Percentiles rank a stretch among this genome's conserved stretches.
Evolutionary conservation across 1,140 invertebrate species (phyloP).

Genomic region (Andrena cerasifolii): DNA sequence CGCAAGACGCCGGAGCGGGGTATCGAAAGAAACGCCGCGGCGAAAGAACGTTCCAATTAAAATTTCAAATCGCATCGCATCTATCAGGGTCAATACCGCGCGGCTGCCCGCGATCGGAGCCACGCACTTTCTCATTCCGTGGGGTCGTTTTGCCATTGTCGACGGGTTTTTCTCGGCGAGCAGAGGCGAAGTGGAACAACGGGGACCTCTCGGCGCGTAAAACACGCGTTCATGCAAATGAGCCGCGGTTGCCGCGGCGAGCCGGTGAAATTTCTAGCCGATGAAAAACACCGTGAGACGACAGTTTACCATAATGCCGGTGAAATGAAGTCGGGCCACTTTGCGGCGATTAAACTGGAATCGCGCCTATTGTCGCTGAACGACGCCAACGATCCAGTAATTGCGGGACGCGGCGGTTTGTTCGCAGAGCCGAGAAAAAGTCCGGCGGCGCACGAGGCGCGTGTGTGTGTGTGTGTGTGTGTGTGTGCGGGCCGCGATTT

Average conservation of each 20-base stretch:
- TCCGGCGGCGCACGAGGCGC: no score
- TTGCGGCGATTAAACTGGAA: neutral
- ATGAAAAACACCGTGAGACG: no score
- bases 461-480: neutral
- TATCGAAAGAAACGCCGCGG: neutral
- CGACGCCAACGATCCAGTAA: neutral
- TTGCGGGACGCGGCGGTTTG: no score
- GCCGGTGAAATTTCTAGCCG: no score
- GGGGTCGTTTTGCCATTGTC: slow-evolving; percentile 18
- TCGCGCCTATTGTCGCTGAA: neutral
- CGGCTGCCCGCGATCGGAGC: neutral
- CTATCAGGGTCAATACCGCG: slow-evolving; percentile 35
- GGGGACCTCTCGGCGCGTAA: neutral
- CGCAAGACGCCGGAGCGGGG: neutral
- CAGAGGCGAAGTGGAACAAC: neutral
- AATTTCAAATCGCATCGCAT: slow-evolving; percentile 21
- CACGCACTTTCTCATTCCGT: slow-evolving; percentile 49
- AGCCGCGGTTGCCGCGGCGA: no score
- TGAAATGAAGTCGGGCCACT: no score
- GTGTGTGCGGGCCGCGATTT: no score
- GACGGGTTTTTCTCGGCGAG: slow-evolving; percentile 1
- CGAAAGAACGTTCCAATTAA: slow-evolving; percentile 10
- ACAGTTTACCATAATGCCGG: no score
- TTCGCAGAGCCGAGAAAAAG: no score
- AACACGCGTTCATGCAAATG: no score